These are phyloP conservation scores for Poeciliopsis turrubarensis DNA, from an alignment of 2,113 vertebrate species.

Conservation along the genomic window DNA sequence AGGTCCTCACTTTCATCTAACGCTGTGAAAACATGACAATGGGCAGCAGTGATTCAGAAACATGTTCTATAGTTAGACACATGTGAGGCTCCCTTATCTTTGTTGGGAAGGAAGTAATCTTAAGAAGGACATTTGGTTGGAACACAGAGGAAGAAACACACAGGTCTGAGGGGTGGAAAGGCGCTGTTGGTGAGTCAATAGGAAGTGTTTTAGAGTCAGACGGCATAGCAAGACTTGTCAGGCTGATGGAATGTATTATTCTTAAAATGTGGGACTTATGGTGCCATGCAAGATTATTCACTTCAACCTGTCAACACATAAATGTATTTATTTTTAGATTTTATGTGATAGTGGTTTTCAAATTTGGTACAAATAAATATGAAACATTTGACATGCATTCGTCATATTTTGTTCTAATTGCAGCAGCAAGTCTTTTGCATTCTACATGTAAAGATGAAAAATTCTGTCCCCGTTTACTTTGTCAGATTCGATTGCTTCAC, in stretches of 20 bases:
- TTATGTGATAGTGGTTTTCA: background rate
- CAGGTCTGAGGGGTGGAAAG: conserved; percentile 46
- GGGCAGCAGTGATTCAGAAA: conserved; percentile 11
- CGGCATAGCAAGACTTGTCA: conserved; percentile 31
- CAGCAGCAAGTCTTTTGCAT: background rate
- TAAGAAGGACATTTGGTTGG: conserved; percentile 30
- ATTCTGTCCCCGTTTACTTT: background rate
- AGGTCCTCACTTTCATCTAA: conserved; percentile 6
- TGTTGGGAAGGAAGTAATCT: conserved; percentile 46
- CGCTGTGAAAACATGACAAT: conserved; percentile 14
- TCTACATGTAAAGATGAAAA: background rate
- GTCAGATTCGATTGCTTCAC: no score
- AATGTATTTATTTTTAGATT: background rate
- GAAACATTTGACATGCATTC: background rate
- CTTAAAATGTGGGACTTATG: conserved; percentile 16
- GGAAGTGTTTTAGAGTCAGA: conserved; percentile 53
- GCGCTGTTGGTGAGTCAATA: conserved; percentile 57
- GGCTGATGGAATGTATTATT: conserved; percentile 51
- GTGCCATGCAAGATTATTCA: background rate
- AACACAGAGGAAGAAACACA: conserved; percentile 53
- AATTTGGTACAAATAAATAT: background rate
- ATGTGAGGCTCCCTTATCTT: background rate
- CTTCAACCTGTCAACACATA: background rate
- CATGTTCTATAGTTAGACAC: conserved; percentile 25
- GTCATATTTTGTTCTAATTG: background rate